phyloP scores from a whole-genome alignment of 1,140 invertebrate genomes.

The Araneus ventricosus region DNA sequence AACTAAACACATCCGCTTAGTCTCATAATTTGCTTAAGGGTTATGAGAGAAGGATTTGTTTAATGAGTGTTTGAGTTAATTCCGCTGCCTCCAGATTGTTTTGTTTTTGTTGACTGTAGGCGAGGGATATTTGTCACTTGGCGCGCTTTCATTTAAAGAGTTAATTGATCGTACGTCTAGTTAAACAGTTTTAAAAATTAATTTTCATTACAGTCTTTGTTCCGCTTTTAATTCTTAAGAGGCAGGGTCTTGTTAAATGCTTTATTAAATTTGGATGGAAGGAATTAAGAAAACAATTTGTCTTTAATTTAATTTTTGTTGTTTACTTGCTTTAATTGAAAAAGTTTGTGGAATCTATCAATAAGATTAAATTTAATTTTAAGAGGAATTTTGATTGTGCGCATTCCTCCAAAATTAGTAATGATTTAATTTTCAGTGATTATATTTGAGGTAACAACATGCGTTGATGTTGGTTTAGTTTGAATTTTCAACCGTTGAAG shows the following conservation, averaged over 20 bases:
- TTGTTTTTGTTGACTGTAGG: conserved; percentile 25
- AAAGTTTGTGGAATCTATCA: neutral
- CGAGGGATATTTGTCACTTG: neutral
- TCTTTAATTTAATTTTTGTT: neutral
- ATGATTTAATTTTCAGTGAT: neutral
- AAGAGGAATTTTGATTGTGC: neutral
- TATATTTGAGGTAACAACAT: neutral
- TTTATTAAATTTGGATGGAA: neutral
- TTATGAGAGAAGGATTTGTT: neutral
- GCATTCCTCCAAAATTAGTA: neutral
- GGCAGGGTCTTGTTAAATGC: neutral
- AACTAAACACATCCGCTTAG: conserved; percentile 55
- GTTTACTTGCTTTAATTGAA: conserved; percentile 2
- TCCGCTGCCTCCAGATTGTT: conserved; percentile 1
- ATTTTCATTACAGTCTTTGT: neutral
- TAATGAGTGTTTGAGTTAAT: conserved; percentile 41
- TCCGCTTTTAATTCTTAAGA: neutral
- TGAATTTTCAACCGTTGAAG: neutral
- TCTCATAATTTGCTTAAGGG: conserved; percentile 48
- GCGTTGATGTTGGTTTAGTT: neutral
- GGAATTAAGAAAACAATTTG: conserved; percentile 25
- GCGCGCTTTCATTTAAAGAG: neutral
- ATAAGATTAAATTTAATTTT: neutral
- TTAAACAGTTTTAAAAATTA: conserved; percentile 38
- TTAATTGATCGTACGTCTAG: conserved; percentile 30